These are phyloP conservation scores for Mesopsocus fuscifrons DNA, from an alignment of 2,888 invertebrate genomes.

Conservation along the genomic window DNA sequence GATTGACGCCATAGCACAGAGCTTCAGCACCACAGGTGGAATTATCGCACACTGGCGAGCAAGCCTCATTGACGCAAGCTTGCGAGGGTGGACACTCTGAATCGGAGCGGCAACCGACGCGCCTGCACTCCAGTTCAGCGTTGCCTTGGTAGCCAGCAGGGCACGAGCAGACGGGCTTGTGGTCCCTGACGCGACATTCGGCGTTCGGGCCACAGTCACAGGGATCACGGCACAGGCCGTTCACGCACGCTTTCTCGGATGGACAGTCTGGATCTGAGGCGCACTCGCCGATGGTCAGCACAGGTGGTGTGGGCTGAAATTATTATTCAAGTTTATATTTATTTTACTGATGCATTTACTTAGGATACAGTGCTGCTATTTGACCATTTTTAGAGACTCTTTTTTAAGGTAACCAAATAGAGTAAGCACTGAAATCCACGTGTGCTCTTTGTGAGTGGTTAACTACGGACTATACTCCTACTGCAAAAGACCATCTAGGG, in stretches of 20 bases:
- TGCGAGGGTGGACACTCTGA: constrained; percentile 66
- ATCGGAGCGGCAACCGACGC: constrained; percentile 48
- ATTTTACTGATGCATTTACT: too few relatives aligned
- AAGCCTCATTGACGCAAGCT: constrained; percentile 63
- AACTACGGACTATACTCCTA: too few relatives aligned
- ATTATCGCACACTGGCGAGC: constrained; percentile 61
- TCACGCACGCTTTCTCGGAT: constrained; percentile 56
- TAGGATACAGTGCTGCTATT: too few relatives aligned
- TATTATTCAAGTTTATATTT: too few relatives aligned
- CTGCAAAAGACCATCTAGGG: too few relatives aligned
- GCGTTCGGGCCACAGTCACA: constrained; percentile 74
- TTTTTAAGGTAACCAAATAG: too few relatives aligned
- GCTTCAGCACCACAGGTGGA: constrained; percentile 57
- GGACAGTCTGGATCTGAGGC: constrained; percentile 60
- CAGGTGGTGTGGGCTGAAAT: constrained; percentile 33
- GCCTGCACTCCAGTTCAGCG: constrained; percentile 55
- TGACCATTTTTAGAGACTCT: too few relatives aligned
- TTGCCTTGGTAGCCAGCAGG: constrained; percentile 67
- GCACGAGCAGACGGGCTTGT: constrained; percentile 77
- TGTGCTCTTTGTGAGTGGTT: too few relatives aligned
- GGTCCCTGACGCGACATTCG: constrained; percentile 63
- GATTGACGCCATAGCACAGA: constrained; percentile 59
- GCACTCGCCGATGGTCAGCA: constrained; percentile 44
- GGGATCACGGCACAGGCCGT: constrained; percentile 61
- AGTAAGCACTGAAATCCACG: too few relatives aligned